Evolutionary conservation across 2,888 invertebrate genomes (phyloP).

Genomic region (Capitulum mitella): DNA sequence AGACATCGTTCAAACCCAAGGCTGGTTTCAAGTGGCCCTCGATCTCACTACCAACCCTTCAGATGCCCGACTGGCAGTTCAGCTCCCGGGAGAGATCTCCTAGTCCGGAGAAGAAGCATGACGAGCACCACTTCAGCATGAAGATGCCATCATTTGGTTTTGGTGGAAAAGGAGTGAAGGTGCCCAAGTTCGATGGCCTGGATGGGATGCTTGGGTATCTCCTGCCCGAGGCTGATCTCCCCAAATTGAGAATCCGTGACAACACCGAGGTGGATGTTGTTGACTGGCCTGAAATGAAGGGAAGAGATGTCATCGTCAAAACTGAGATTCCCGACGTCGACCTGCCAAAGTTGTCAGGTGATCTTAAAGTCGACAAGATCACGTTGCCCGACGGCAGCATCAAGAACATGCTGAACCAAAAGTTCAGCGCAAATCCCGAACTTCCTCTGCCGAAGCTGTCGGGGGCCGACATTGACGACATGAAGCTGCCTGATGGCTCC

Average conservation of each 20-base stretch:
- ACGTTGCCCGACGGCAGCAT: not conserved
- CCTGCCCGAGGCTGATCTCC: not conserved
- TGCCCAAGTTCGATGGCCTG: not conserved
- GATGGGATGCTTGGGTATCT: not conserved
- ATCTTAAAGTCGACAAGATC: not conserved
- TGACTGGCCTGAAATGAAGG: not conserved
- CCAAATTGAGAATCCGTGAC: not conserved
- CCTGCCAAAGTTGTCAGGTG: not conserved
- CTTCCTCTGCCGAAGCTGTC: not conserved
- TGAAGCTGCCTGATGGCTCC: not conserved
- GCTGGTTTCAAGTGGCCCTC: not conserved
- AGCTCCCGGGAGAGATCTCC: not conserved
- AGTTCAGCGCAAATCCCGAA: not conserved
- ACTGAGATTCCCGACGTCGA: not conserved
- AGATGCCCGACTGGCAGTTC: not conserved
- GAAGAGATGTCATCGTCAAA: not conserved
- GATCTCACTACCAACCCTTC: not conserved
- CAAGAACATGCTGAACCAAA: not conserved
- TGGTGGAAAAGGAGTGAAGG: not conserved
- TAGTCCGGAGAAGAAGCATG: not conserved
- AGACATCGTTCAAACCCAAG: not conserved
- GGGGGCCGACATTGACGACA: not conserved
- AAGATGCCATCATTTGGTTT: not conserved
- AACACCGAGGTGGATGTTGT: not conserved
- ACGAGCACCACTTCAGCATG: not conserved